A percentile compares a stretch with the other conserved stretches of the same genome.
Conservation (phyloP, 2,888 invertebrate genomes). For the Ochropleura leucogaster region DNA sequence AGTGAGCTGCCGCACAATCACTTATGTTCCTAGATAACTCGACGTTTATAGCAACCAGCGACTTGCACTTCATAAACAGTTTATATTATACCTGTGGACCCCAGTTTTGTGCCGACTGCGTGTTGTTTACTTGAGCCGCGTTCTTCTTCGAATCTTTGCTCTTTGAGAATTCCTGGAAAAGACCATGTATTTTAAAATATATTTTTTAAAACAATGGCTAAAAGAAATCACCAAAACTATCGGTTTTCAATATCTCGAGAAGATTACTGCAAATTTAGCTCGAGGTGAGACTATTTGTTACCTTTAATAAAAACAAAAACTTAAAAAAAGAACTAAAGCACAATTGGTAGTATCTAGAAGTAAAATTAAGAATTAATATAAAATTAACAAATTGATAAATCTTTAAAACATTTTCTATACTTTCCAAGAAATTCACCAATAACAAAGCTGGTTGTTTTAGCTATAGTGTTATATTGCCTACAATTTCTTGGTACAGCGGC, state of each 20-base stretch:
- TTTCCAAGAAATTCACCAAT: too few species aligned
- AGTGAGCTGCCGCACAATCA: too few species aligned
- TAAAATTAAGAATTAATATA: too few species aligned
- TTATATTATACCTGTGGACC: constrained; percentile 83
- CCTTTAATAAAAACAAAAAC: too few species aligned
- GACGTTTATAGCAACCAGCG: background rate
- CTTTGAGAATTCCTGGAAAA: constrained; percentile 85
- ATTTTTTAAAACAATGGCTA: background rate
- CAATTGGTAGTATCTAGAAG: too few species aligned
- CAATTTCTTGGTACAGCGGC: too few species aligned
- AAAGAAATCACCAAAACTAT: background rate
- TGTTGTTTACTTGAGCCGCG: constrained; percentile 79
- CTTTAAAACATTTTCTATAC: too few species aligned
- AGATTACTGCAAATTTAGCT: background rate
- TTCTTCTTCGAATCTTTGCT: constrained; percentile 88
- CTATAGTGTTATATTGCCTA: too few species aligned
- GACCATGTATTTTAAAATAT: background rate
- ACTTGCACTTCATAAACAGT: background rate
- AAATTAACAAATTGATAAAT: too few species aligned
- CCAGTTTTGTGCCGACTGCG: constrained; percentile 84
- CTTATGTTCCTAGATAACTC: too few species aligned
- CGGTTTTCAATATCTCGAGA: background rate
- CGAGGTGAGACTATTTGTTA: background rate
- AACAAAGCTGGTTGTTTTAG: too few species aligned
- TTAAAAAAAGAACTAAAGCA: too few species aligned